These are phyloP conservation scores for Akabosia matsudoensis DNA, from an alignment of 1,140 invertebrate genomes.

Conservation along the genomic window DNA sequence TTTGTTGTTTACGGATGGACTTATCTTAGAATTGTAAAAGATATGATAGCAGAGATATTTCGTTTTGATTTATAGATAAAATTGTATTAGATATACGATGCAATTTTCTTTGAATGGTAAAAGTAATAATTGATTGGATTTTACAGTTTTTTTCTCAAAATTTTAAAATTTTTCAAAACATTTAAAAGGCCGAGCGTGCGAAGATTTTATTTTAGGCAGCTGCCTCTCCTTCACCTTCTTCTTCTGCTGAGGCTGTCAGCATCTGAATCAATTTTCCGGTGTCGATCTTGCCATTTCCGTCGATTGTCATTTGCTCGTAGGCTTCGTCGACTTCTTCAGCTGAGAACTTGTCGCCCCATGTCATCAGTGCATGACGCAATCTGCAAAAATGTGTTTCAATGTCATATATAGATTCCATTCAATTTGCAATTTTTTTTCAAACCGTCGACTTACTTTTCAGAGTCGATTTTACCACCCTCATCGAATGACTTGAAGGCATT, in stretches of 20 bases:
- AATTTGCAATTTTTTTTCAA: too few species aligned
- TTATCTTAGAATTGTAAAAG: neutral
- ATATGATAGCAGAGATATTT: slow-evolving; percentile 20
- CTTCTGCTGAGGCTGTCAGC: slow-evolving; percentile 76
- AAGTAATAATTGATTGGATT: slow-evolving; percentile 25
- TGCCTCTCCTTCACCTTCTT: slow-evolving; percentile 60
- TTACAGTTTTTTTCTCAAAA: slow-evolving; percentile 20
- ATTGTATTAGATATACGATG: slow-evolving; percentile 21
- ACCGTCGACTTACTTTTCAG: slow-evolving; percentile 62
- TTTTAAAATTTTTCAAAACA: slow-evolving; percentile 12
- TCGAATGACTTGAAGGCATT: slow-evolving; percentile 95
- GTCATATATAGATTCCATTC: neutral
- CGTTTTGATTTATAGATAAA: slow-evolving; percentile 17
- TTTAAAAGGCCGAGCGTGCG: slow-evolving; percentile 20
- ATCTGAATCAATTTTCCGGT: slow-evolving; percentile 80
- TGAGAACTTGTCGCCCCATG: slow-evolving; percentile 95
- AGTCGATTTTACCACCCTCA: slow-evolving; percentile 77
- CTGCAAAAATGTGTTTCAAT: slow-evolving; percentile 49
- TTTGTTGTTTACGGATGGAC: neutral
- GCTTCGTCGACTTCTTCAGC: slow-evolving; percentile 89
- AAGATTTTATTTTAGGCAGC: slow-evolving; percentile 2
- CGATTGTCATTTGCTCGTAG: slow-evolving; percentile 91
- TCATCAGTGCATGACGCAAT: slow-evolving; percentile 88
- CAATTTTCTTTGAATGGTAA: slow-evolving; percentile 16
- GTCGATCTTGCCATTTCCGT: slow-evolving; percentile 88